Conservation (phyloP, 2,888 invertebrate species). For the Hecatera dysodea region DNA sequence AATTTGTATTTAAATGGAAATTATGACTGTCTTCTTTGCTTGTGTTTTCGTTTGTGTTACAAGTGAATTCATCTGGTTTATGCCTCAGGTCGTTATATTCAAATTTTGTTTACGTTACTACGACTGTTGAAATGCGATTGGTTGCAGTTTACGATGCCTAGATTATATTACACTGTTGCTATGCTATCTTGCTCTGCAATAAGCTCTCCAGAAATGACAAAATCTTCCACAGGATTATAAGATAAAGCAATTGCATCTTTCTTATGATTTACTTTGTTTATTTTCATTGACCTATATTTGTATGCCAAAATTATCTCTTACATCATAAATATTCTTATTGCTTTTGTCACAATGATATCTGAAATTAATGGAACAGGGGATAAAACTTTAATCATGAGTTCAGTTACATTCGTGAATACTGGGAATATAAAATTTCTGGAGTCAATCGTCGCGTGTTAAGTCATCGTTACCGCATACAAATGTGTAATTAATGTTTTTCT, state of each 20-base stretch:
- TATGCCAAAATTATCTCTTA: background rate
- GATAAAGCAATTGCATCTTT: background rate
- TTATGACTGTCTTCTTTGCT: slow-evolving; percentile 35
- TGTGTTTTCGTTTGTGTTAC: slow-evolving; percentile 38
- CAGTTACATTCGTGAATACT: slow-evolving; percentile 26
- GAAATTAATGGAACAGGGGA: slow-evolving; percentile 17
- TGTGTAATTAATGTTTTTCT: slow-evolving; percentile 48
- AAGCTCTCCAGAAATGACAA: background rate
- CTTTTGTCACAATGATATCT: slow-evolving; percentile 5
- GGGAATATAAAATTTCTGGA: slow-evolving; percentile 44
- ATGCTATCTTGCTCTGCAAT: background rate
- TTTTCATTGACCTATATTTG: slow-evolving; percentile 1
- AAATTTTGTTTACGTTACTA: slow-evolving; percentile 41
- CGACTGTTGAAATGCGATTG: slow-evolving; percentile 25
- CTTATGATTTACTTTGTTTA: background rate
- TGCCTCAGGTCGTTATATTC: slow-evolving; percentile 15
- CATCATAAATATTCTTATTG: slow-evolving; percentile 19
- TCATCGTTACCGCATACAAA: slow-evolving; percentile 23
- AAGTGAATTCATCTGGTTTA: slow-evolving; percentile 29
- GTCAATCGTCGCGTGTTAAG: slow-evolving; percentile 42
- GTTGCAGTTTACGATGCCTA: slow-evolving; percentile 25
- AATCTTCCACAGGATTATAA: background rate
- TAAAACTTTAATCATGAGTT: slow-evolving; percentile 14
- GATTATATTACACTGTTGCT: slow-evolving; percentile 21
- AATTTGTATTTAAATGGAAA: slow-evolving; percentile 63